Base-by-base conservation (phyloP, 2,797 vertebrate species). In the Clarias platycephalus region DNA sequence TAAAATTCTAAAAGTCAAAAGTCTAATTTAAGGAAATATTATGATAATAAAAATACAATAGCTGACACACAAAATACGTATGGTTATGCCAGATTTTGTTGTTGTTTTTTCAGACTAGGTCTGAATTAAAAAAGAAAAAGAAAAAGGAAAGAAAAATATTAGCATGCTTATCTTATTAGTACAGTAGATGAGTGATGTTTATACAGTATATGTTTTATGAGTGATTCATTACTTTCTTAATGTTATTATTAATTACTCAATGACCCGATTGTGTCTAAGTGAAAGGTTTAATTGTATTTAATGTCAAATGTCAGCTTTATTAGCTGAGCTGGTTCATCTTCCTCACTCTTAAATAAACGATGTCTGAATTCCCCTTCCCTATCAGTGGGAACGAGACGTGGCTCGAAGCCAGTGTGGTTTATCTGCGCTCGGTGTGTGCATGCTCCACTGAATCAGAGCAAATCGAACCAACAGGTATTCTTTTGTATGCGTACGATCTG, bases 311-410 rank as follows among this genome's bases (percentile, higher is more conserved):
- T 86, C 77, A 75, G 40, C 37, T 55, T 74, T 79, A 83, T 81
- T 85, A 81, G 88, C 88, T 93, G 94, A 94, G 94, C 93, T 93
- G 92, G 93, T 93, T 91, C 90, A 86, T 87, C 90, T 80, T 81
- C 91, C 91, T 95, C 91, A 90, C 92, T 94, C 93, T 94, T 93
- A 93, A 90, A 89, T 86, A 82, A 67, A 63, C 5, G 1, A 62
- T 63, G 55, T 53, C 81, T 81, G 74, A 85, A 83, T 83, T 83
- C 70, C 79, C 71, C 72, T 18, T 49, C 16, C 37, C 91, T 92
- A 90, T 84, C 68, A 31, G 91, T 91, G 90, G 90, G 83, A 85
- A 91, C 91, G 88, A 92, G 87, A 89, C 83, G 86, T 92, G 92
- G 94, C 91, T 71, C 91, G 6, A 64, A 75, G 57, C 60, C 81